These are phyloP conservation scores for Agonopterix alstromeriana DNA, from an alignment of 2,888 invertebrate species.

Conservation along the genomic window DNA sequence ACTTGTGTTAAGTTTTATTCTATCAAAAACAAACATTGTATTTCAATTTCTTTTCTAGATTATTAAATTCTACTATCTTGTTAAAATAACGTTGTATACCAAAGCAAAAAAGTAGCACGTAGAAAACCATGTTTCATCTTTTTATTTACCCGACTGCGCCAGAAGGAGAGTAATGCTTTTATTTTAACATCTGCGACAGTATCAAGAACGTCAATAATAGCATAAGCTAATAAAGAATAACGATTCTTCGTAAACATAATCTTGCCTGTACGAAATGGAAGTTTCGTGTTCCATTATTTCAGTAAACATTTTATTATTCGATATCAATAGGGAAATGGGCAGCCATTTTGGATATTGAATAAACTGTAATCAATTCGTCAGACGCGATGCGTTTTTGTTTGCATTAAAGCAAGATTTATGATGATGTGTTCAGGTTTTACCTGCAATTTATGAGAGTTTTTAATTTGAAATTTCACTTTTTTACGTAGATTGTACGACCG, in stretches of 20 bases:
- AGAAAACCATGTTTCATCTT: too few species aligned
- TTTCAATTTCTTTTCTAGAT: too few species aligned
- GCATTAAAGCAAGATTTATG: constrained; percentile 6
- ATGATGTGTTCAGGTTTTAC: not conserved
- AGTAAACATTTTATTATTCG: constrained; percentile 26
- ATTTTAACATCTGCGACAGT: not conserved
- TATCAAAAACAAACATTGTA: too few species aligned
- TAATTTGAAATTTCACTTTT: too few species aligned
- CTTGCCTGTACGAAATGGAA: constrained; percentile 22
- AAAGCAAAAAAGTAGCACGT: too few species aligned
- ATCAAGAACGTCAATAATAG: constrained; percentile 3
- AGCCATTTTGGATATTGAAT: constrained; percentile 9
- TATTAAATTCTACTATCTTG: too few species aligned
- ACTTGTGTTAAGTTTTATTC: too few species aligned
- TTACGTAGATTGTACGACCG: too few species aligned
- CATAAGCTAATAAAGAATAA: constrained; percentile 21
- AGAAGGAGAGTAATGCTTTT: too few species aligned
- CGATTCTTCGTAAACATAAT: constrained; percentile 21
- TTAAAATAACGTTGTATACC: too few species aligned
- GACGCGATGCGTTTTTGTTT: constrained; percentile 11
- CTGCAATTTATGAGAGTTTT: not conserved
- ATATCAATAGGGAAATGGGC: constrained; percentile 19
- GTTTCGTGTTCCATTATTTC: constrained; percentile 27
- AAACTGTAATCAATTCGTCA: constrained; percentile 22
- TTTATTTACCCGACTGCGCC: too few species aligned